Evolutionary conservation across 2,113 vertebrate species (phyloP).

Genomic region (Oenanthe melanoleuca): DNA sequence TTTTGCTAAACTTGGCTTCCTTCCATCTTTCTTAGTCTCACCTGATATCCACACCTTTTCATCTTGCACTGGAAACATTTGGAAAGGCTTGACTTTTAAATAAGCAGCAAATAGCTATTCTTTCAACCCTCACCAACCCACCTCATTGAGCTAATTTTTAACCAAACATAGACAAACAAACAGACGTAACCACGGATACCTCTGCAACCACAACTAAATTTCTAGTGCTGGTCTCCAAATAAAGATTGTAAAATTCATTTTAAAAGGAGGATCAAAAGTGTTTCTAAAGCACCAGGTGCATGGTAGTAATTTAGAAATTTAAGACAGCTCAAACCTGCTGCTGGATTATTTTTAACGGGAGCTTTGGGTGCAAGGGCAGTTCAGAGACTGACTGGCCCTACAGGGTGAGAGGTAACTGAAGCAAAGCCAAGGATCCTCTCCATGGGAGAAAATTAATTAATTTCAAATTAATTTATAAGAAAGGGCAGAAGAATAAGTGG

Average conservation of each 20-base stretch:
- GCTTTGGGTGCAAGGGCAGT: not conserved
- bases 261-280: not conserved
- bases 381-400: not conserved
- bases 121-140: not conserved
- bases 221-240: not conserved
- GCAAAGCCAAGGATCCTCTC: not conserved
- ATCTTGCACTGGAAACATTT: not conserved
- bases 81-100: not conserved
- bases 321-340: not conserved
- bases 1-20: not conserved
- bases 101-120: not conserved
- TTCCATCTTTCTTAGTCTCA: not conserved
- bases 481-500: not conserved
- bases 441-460: not conserved
- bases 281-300: conserved; percentile 1
- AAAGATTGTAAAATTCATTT: not conserved
- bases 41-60: not conserved
- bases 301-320: not conserved
- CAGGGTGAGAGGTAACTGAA: not conserved
- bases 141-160: conserved; percentile 17
- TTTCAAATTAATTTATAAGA: not conserved
- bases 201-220: not conserved
- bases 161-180: not conserved
- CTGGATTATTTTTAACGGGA: conserved; percentile 54
- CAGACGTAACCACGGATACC: not conserved